phyloP scores from a whole-genome alignment of 1,140 invertebrate genomes.

The Rhopalosiphum padi region DNA sequence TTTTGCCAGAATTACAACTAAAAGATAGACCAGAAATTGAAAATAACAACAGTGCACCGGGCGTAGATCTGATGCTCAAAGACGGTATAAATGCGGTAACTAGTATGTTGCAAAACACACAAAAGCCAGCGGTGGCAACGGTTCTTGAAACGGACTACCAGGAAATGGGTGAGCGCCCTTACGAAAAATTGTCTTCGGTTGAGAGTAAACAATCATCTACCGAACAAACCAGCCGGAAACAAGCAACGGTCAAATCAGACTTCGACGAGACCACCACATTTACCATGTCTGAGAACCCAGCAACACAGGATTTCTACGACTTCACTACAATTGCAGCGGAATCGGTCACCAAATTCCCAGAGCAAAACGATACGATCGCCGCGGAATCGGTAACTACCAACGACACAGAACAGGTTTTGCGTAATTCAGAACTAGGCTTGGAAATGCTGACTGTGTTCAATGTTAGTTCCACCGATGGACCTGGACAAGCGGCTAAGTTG shows the following conservation, averaged over 20 bases:
- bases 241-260: not conserved
- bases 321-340: not conserved
- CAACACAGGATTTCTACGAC: not conserved
- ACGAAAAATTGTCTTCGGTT: not conserved
- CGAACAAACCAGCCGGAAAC: conserved; percentile 14
- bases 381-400: not conserved
- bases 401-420: not conserved
- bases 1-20: not conserved
- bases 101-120: conserved; percentile 44
- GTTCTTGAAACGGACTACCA: not conserved
- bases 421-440: not conserved
- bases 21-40: conserved; percentile 12
- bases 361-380: not conserved
- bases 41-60: not conserved
- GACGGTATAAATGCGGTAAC: conserved; percentile 39
- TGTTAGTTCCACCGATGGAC: conserved; percentile 34
- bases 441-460: conserved; percentile 51
- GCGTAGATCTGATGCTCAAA: conserved; percentile 37
- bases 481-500: not conserved
- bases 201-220: conserved; percentile 23
- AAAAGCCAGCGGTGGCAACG: not conserved
- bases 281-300: not conserved
- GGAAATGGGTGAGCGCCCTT: not conserved
- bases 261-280: not conserved
- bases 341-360: not conserved